Percentiles rank a stretch among this genome's conserved stretches.
Conservation (phyloP, 2,888 invertebrate species). For the Dexiosoma caninum region DNA sequence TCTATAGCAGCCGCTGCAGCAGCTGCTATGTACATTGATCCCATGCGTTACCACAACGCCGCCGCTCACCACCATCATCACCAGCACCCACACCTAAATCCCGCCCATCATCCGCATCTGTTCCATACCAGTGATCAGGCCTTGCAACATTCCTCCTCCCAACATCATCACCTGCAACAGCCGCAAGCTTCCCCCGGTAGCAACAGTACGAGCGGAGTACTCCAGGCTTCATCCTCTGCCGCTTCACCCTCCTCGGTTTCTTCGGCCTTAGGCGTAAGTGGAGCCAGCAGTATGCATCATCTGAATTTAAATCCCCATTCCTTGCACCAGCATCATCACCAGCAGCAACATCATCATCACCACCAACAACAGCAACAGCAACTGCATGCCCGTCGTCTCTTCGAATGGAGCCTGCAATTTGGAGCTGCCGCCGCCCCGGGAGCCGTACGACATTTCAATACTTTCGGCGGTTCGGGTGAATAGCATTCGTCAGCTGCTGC, state of each 20-base stretch:
- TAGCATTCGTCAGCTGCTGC: slow-evolving; percentile 73
- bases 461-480: slow-evolving; percentile 77
- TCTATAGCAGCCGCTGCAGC: slow-evolving; percentile 78
- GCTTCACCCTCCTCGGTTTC: slow-evolving; percentile 73
- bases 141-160: slow-evolving; percentile 71
- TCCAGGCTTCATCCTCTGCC: slow-evolving; percentile 73
- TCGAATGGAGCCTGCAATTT: slow-evolving; percentile 78
- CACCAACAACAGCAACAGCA: slow-evolving; percentile 78
- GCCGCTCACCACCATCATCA: slow-evolving; percentile 75
- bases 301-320: slow-evolving; percentile 76
- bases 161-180: slow-evolving; percentile 65
- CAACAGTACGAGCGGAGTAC: slow-evolving; percentile 72
- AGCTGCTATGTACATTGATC: slow-evolving; percentile 78
- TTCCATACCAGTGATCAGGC: slow-evolving; percentile 76
- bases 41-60: slow-evolving; percentile 75
- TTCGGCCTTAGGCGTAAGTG: slow-evolving; percentile 69
- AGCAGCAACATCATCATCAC: slow-evolving; percentile 77
- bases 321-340: slow-evolving; percentile 75
- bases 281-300: slow-evolving; percentile 72
- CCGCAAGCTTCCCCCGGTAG: slow-evolving; percentile 72
- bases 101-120: slow-evolving; percentile 76
- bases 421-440: slow-evolving; percentile 77
- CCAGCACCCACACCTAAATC: slow-evolving; percentile 77
- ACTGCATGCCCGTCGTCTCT: slow-evolving; percentile 77
- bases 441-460: slow-evolving; percentile 77